Conservation (phyloP, 1,140 invertebrate genomes). For the Tribolium madens region DNA sequence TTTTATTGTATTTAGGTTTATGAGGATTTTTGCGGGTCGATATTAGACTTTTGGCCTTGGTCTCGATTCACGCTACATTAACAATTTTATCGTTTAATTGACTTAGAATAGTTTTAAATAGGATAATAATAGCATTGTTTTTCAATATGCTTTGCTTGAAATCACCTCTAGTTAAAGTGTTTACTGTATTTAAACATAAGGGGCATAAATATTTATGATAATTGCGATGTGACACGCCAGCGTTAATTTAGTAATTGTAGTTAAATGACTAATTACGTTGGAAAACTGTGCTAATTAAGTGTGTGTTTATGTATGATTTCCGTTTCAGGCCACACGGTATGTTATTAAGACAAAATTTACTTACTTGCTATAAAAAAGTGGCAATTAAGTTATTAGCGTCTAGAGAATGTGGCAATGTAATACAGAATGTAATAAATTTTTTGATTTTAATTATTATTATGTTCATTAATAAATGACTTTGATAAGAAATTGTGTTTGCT, state of each 20-base stretch:
- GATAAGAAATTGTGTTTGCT: constrained; percentile 35
- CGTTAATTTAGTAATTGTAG: constrained; percentile 50
- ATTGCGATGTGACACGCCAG: constrained; percentile 44
- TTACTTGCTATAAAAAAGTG: constrained; percentile 15
- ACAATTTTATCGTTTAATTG: constrained; percentile 31
- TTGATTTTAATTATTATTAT: constrained; percentile 29
- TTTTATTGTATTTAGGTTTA: too few species aligned
- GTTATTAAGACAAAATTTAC: constrained; percentile 46
- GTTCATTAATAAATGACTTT: constrained; percentile 28
- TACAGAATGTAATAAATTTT: constrained; percentile 14
- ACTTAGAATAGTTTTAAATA: constrained; percentile 23
- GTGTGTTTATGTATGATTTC: constrained; percentile 44
- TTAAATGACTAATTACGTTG: constrained; percentile 42
- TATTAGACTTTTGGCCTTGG: constrained; percentile 2
- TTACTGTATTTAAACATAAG: constrained; percentile 31
- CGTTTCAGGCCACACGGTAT: constrained; percentile 34
- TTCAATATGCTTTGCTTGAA: neutral
- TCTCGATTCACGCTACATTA: constrained; percentile 2
- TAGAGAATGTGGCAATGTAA: neutral
- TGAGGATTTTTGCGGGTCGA: neutral
- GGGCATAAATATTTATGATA: constrained; percentile 41
- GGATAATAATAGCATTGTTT: constrained; percentile 4
- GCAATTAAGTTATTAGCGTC: constrained; percentile 28
- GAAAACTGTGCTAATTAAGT: constrained; percentile 40
- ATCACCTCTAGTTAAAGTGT: constrained; percentile 9